Percentiles rank a stretch among this genome's conserved stretches.
phyloP scores from a whole-genome alignment of 2,888 invertebrate genomes.

The Uloborus plumipes region DNA sequence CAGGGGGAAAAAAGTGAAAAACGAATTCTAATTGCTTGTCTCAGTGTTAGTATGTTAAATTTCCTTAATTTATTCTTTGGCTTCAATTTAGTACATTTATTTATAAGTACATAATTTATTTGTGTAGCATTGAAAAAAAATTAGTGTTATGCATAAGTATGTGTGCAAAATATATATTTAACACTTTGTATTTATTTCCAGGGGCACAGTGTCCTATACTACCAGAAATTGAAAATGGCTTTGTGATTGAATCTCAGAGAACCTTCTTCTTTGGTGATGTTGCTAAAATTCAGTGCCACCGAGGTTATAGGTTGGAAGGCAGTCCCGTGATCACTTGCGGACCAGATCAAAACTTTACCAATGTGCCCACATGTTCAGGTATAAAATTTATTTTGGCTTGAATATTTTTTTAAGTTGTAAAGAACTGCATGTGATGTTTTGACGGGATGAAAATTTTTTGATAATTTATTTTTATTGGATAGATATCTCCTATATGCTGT shows the following conservation, averaged over 20 bases:
- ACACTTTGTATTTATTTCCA: conserved; percentile 20
- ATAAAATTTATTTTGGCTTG: conserved; percentile 53
- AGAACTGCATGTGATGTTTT: too few species aligned
- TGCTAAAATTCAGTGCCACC: conserved; percentile 90
- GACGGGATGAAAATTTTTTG: too few species aligned
- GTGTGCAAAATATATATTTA: background rate
- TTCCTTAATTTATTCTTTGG: too few species aligned
- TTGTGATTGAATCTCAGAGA: conserved; percentile 79
- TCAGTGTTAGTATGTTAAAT: too few species aligned
- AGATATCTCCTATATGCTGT: too few species aligned
- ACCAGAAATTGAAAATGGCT: conserved; percentile 83
- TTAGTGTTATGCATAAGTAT: too few species aligned
- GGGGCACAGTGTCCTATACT: conserved; percentile 67
- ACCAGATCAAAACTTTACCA: conserved; percentile 84
- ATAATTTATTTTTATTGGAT: too few species aligned
- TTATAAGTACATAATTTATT: too few species aligned
- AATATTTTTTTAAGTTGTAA: background rate
- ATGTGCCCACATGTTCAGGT: conserved; percentile 87
- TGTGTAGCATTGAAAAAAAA: too few species aligned
- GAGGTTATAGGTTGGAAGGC: conserved; percentile 85
- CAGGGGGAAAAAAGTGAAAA: too few species aligned
- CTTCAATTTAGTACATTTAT: too few species aligned
- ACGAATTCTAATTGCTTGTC: too few species aligned
- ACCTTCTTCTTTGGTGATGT: conserved; percentile 89
- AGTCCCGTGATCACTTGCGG: conserved; percentile 88